phyloP scores from a whole-genome alignment of 2,113 vertebrate genomes.

The Heterotis niloticus region DNA sequence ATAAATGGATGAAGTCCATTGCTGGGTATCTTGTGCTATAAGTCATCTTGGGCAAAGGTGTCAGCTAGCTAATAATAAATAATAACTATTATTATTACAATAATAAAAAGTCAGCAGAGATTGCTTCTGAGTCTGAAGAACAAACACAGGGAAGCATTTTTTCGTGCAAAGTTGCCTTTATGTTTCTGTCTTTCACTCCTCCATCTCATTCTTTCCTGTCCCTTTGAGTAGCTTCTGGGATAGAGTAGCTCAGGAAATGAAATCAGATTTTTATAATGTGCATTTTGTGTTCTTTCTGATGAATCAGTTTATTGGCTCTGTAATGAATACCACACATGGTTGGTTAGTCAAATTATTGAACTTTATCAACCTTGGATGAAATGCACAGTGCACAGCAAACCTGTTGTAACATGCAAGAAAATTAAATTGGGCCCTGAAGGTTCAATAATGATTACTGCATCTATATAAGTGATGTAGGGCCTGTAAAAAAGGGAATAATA shows the following conservation, averaged over 20 bases:
- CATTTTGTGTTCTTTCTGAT: slow-evolving; percentile 69
- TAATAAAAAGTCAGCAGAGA: too few relatives aligned
- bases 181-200: slow-evolving; percentile 15
- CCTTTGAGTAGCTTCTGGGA: slow-evolving; percentile 28
- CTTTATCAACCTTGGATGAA: slow-evolving; percentile 76
- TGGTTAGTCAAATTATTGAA: slow-evolving; percentile 79
- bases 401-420: slow-evolving; percentile 78
- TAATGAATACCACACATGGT: slow-evolving; percentile 73
- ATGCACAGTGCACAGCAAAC: slow-evolving; percentile 71
- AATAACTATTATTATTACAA: too few relatives aligned
- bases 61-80: too few relatives aligned
- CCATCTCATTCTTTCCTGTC: slow-evolving; percentile 12
- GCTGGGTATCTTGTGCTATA: too few relatives aligned
- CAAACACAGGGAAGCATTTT: slow-evolving; percentile 37
- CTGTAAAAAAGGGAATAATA: slow-evolving; percentile 34
- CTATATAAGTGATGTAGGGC: slow-evolving; percentile 60
- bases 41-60: too few relatives aligned
- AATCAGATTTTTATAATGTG: slow-evolving; percentile 61
- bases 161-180: slow-evolving; percentile 49
- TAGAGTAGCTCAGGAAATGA: slow-evolving; percentile 32
- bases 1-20: too few relatives aligned
- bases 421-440: slow-evolving; percentile 73
- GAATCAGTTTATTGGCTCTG: slow-evolving; percentile 71
- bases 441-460: slow-evolving; percentile 80
- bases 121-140: too few relatives aligned